Percentiles rank a stretch among this genome's conserved stretches.
Evolutionary conservation across 1,140 invertebrate genomes (phyloP).

Genomic region (Drosophila willistoni): DNA sequence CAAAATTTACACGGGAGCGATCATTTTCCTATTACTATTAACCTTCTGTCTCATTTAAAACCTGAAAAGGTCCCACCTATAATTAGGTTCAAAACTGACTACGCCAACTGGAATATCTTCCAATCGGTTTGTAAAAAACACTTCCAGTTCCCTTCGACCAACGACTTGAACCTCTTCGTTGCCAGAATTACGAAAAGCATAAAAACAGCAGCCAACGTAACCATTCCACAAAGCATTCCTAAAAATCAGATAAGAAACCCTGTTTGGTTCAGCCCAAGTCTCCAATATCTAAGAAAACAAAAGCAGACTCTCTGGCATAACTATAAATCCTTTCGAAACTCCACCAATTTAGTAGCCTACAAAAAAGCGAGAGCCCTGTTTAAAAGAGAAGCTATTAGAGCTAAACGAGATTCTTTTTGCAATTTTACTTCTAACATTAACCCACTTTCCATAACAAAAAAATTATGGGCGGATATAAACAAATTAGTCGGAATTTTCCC

Average conservation of each 20-base stretch:
- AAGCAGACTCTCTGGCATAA: slow-evolving; percentile 4
- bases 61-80: background rate
- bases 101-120: slow-evolving; percentile 11
- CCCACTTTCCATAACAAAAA: too few species aligned
- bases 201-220: slow-evolving; percentile 13
- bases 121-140: background rate
- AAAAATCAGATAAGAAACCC: slow-evolving; percentile 3
- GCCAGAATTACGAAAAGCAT: slow-evolving; percentile 29
- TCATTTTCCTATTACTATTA: too few species aligned
- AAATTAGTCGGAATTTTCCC: slow-evolving; percentile 3
- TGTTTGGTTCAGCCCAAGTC: slow-evolving; percentile 4
- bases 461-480: background rate
- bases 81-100: slow-evolving; percentile 5
- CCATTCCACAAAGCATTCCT: background rate
- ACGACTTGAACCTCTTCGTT: slow-evolving; percentile 27
- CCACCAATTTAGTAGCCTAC: slow-evolving; percentile 3
- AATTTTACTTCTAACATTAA: too few species aligned
- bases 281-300: slow-evolving; percentile 6
- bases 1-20: too few species aligned
- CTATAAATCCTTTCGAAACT: background rate
- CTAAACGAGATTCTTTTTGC: slow-evolving; percentile 7
- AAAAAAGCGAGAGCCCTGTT: slow-evolving; percentile 4
- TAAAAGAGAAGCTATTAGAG: slow-evolving; percentile 6
- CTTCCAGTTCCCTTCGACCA: slow-evolving; percentile 10
- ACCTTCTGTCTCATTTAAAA: slow-evolving; percentile 2